Evolutionary conservation across 2,888 invertebrate genomes (phyloP), one percentile per base, ranked within the genome.

Genomic region (Euspilapteryx auroguttella): DNA sequence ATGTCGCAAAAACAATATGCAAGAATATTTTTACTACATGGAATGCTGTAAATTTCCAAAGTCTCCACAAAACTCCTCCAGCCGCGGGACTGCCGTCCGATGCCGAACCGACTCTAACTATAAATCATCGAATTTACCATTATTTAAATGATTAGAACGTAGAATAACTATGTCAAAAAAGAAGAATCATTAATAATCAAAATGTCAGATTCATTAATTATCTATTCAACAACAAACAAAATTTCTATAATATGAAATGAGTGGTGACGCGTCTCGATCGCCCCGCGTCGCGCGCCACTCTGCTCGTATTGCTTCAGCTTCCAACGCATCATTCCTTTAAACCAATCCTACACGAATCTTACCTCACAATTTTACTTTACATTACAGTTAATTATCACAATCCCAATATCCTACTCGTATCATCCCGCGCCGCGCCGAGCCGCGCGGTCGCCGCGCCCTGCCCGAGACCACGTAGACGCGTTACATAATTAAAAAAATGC

Each of bases 401-500:
- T 17, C 17, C 17, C 8, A 17, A 17, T 17, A 17, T 17, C 17
- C 17, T 5, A 17, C 17, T 17, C 8, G 8, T 8, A 17, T 17
- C n/a, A n/a, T n/a, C n/a, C 14, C 7, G 24, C 14, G 13, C 11
- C 13, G 24, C 5, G 24, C 6, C 13, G 9, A 7, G 9, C 12
- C 8, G 9, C 14, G 14, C 24, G 24, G 8, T 14, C 24, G 3
- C 14, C 24, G 24, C 24, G 4, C 3, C n/a, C 44, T 38, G 33
- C 8, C 17, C 17, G 17, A 17, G 17, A 17, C 17, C 8, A 17
- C 17, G 17, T 6, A 17, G 49, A 57, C 46, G 52, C 55, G 47
- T 58, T 45, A 49, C 56, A 55, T 55, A 56, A 57, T 45, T 47
- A 55, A 59, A 56, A 62, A 58, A 64, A 56, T 55, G 54, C 71